Evolutionary conservation across 2,888 invertebrate genomes (phyloP).

Genomic region (Phortica magna): DNA sequence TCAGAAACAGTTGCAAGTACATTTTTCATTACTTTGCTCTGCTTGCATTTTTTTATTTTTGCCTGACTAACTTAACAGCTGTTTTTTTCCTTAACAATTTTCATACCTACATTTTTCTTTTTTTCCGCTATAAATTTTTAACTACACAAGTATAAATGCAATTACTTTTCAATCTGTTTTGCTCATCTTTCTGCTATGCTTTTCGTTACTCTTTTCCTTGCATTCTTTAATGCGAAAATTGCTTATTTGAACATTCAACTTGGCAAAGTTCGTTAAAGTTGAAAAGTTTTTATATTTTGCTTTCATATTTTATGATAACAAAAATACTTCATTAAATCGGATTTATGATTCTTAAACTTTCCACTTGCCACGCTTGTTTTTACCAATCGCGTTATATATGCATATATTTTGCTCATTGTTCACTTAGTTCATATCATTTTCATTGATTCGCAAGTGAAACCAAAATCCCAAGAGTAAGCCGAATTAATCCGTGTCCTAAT

Average conservation of each 20-base stretch:
- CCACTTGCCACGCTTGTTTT: constrained; percentile 11
- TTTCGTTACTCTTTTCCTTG: not conserved
- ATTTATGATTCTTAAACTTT: not conserved
- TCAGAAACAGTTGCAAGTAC: constrained; percentile 54
- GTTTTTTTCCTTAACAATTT: not conserved
- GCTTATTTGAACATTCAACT: constrained; percentile 71
- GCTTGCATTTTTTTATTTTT: not conserved
- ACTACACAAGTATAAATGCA: constrained; percentile 70
- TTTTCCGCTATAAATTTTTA: constrained; percentile 67
- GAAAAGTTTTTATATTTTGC: constrained; percentile 63
- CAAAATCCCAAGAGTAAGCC: no score
- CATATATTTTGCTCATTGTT: no score
- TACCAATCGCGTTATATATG: not conserved
- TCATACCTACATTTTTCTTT: not conserved
- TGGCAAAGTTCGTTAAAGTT: constrained; percentile 28
- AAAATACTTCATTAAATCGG: constrained; percentile 7
- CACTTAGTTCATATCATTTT: no score
- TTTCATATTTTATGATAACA: constrained; percentile 27
- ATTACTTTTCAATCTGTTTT: constrained; percentile 70
- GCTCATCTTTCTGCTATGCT: constrained; percentile 6
- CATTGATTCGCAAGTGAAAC: no score
- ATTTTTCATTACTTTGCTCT: constrained; percentile 65
- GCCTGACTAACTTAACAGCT: not conserved
- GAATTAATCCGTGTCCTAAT: no score
- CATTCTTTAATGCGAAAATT: constrained; percentile 61